phyloP scores from a whole-genome alignment of 2,113 vertebrate species.

The Tychaedon coryphoeus region DNA sequence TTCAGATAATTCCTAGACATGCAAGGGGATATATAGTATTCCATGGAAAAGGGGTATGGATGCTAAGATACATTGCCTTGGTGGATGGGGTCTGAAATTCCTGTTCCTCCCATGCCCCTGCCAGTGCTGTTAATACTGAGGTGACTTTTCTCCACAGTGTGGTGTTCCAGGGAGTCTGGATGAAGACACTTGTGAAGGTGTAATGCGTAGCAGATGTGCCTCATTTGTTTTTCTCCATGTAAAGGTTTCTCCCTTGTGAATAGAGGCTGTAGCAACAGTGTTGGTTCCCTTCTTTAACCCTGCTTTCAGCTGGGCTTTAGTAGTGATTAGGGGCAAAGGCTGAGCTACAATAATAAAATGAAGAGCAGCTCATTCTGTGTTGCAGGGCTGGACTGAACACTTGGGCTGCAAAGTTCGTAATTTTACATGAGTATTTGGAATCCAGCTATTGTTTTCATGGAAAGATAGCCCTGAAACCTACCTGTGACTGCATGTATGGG shows the following conservation, averaged over 20 bases:
- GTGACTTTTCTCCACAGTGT: not conserved
- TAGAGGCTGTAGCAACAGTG: not conserved
- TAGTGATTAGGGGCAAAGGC: not conserved
- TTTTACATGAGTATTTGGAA: not conserved
- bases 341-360: not conserved
- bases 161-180: not conserved
- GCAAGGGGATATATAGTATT: not conserved
- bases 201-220: not conserved
- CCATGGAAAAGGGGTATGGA: not conserved
- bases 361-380: not conserved
- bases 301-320: not conserved
- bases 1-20: not conserved
- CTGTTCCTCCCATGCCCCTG: not conserved
- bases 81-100: not conserved
- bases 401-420: not conserved
- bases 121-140: not conserved
- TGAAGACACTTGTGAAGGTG: not conserved
- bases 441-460: not conserved
- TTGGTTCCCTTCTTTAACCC: not conserved
- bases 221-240: not conserved
- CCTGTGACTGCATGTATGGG: accelerated
- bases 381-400: not conserved
- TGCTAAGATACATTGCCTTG: not conserved
- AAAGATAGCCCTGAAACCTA: not conserved
- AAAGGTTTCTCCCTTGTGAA: not conserved